Percentiles rank a stretch among this genome's conserved stretches.
These are phyloP conservation scores for Typhlomys cinereus DNA, from an alignment of 2,113 vertebrate species.

Conservation along the genomic window DNA sequence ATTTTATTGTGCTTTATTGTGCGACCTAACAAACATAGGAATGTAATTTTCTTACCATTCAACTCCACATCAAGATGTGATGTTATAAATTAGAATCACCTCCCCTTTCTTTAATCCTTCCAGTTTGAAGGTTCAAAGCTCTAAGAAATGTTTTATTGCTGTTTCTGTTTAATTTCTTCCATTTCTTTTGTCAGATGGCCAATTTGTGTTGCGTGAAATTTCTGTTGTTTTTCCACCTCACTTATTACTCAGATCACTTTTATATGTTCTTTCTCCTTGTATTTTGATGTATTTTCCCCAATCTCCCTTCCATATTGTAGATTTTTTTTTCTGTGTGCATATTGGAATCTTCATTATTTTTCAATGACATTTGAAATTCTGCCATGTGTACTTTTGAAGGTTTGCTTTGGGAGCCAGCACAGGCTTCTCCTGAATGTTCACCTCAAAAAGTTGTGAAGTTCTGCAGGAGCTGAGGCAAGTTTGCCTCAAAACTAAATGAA, in stretches of 20 bases:
- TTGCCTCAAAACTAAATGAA: background rate
- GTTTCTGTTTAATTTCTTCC: background rate
- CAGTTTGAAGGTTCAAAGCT: conserved; percentile 20
- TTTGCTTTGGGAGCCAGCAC: background rate
- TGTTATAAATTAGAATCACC: conserved; percentile 23
- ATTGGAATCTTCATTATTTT: background rate
- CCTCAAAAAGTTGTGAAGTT: background rate
- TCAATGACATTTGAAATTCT: background rate
- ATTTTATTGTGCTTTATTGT: background rate
- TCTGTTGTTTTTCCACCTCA: conserved; percentile 2
- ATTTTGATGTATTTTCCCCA: background rate
- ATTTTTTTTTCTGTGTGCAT: background rate
- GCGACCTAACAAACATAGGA: background rate
- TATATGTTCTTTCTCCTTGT: background rate
- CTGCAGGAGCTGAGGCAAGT: background rate
- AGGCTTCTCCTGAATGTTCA: background rate
- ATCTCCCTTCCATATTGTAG: background rate
- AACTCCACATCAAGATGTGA: background rate
- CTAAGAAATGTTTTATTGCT: background rate
- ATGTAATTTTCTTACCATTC: conserved; percentile 8
- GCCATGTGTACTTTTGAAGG: background rate
- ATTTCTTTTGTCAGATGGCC: background rate
- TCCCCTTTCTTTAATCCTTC: background rate
- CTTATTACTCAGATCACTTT: background rate
- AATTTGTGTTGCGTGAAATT: background rate